Evolutionary conservation across 1,140 invertebrate genomes (phyloP).

Genomic region (Papilio polyxenes): DNA sequence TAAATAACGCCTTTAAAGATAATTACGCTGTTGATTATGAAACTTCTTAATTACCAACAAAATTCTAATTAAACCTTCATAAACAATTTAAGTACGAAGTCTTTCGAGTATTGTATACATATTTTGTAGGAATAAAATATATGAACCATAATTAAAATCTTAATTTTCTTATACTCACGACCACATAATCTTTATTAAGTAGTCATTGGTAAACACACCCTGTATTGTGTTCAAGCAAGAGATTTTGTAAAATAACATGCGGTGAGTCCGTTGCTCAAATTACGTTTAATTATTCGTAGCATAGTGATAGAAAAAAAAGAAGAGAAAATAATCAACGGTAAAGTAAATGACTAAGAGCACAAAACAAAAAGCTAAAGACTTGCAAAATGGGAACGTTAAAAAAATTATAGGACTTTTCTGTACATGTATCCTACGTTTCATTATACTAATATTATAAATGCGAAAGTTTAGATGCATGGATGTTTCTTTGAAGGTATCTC

Average conservation of each 20-base stretch:
- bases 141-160: not conserved
- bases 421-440: too few species aligned
- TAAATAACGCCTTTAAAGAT: slow-evolving; percentile 10
- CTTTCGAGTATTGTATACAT: not conserved
- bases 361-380: too few species aligned
- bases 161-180: not conserved
- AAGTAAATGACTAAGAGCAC: too few species aligned
- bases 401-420: too few species aligned
- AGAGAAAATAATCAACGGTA: too few species aligned
- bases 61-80: not conserved
- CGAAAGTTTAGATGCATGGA: too few species aligned
- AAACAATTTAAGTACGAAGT: slow-evolving; percentile 8
- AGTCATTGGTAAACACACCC: not conserved
- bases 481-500: too few species aligned
- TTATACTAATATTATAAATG: too few species aligned
- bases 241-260: not conserved
- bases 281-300: too few species aligned
- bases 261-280: not conserved
- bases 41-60: slow-evolving; percentile 26
- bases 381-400: too few species aligned
- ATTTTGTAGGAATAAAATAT: not conserved
- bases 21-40: slow-evolving; percentile 20
- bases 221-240: too few species aligned
- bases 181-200: not conserved
- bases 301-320: too few species aligned